Evolutionary conservation across 2,888 invertebrate species (phyloP), one percentile per base, ranked within the genome.

Genomic region (Brachyopa scutellaris): DNA sequence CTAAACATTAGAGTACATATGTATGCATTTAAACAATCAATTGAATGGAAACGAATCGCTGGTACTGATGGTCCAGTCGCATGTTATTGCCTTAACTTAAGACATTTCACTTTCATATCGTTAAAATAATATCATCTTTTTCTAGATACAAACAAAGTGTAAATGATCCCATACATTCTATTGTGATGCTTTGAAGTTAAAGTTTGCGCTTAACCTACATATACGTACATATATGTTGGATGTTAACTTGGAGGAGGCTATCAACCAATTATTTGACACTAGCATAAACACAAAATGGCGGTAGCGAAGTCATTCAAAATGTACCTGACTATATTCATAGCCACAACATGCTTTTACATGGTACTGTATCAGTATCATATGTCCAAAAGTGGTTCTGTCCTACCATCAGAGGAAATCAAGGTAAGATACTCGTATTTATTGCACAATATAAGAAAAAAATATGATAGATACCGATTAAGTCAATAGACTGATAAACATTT

Each of bases 361-460:
- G 88, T 89, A 76, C 91, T 94, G 86, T 93, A 93, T 88, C 94
- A 94, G 88, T 94, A 93, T 88, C 93, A 93, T 87, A 89, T 93
- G 87, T 93, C 93, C 83, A 92, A 91, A 78, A 91, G 90, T 79
- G 90, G 91, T 87, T 87, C 91, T 70, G 88, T 91, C 80, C 86
- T 90, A 55, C 85, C 87, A 83, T 73, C 87, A 73, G 90, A 89
- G 64, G 85, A 87, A 78, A 85, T 89, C 62, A 90, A 90, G 88
- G 90, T 90, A 85, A 87, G 87, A 42, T 42, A n/a, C 11, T 6
- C 2, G 6, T 29, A 17, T 21, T 47, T n/a, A 62, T 23, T 33
- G 8, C 15, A n/a, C n/a, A n/a, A n/a, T n/a, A n/a, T n/a, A n/a
- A n/a, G n/a, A 40, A 33, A 19, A 26, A 53, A 19, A 66, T 19